Evolutionary conservation across 92 coral and sea anemone species (phyloP), one percentile per base, ranked within the genome.

Genomic region (Palythoa heliodiscus): DNA sequence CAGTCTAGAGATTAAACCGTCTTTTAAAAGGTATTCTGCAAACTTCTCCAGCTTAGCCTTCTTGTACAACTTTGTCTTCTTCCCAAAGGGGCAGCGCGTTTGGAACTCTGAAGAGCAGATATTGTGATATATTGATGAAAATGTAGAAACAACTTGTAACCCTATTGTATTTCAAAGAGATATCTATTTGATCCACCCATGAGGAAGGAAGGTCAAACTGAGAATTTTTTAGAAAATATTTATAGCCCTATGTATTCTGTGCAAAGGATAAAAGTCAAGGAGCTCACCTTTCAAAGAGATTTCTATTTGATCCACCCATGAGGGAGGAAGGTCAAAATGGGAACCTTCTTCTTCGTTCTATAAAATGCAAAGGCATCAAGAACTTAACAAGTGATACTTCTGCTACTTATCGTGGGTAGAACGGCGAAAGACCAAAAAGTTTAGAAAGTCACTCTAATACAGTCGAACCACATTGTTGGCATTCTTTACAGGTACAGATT

Each of bases 141-240:
- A 17, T 29, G 10, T 5, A 63, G 25, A 29, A 29, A 29, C 35
- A 1, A 29, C 1, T 29, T 29, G 1, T 29, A 29, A 1, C 35
- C 35, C 35, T 0, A 29, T 29, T 29, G 35, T 29, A 29, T 97
- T 91, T 91, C n/a, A 92, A 84, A 73, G 98, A 91, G 50, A 97
- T 84, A 68, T 94, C 92, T 20, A 97, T 87, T 8, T 94, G 95
- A 20, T 92, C 77, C 53, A 97, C 99, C 99, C 99, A 96, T 48
- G 99, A 97, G 40, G 99, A 98, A 24, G 99, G 99, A 11, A 95
- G 92, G 76, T 97, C 99, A 83, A 97, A 97, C 55, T 90, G 92
- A 58, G 93, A 92, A 12, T 85, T 81, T 68, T 97, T 97, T 12
- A 29, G 35, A 63, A 63, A n/a, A n/a, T 6, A 43, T 43, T 63